These are phyloP conservation scores for Tympanuchus pallidicinctus DNA, from an alignment of 2,113 vertebrate species.

Conservation along the genomic window DNA sequence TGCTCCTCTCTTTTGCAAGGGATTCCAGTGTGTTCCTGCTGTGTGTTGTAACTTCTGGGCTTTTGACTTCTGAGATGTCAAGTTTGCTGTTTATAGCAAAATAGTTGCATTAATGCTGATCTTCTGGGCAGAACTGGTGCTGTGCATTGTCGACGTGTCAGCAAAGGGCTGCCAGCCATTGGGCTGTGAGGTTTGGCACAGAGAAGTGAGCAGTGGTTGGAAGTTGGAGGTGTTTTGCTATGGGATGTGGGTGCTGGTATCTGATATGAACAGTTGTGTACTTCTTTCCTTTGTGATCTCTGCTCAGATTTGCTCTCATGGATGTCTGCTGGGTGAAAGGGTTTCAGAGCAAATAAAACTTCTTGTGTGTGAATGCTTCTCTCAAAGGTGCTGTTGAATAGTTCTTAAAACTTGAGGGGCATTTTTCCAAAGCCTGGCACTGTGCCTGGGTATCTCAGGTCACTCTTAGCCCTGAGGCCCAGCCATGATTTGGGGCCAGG, in stretches of 20 bases:
- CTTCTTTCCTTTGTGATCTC: background rate
- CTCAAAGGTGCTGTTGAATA: background rate
- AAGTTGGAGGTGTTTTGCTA: background rate
- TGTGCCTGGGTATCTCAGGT: background rate
- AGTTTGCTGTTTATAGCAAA: background rate
- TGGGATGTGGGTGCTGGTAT: rapidly evolving
- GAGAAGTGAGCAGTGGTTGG: background rate
- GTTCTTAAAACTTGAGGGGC: background rate
- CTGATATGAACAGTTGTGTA: rapidly evolving
- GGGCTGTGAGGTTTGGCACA: background rate
- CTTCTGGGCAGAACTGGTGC: background rate
- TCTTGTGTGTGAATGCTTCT: background rate
- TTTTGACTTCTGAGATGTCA: background rate
- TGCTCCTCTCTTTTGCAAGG: background rate
- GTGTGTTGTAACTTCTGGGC: background rate
- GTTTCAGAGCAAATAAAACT: background rate
- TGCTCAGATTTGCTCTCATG: background rate
- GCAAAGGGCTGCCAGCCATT: background rate
- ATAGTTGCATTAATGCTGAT: background rate
- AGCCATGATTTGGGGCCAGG: background rate
- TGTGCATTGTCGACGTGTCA: background rate
- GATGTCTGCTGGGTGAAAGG: background rate
- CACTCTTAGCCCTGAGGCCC: background rate
- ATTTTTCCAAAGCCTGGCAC: background rate
- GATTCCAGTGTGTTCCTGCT: background rate